phyloP scores from a whole-genome alignment of 2,888 invertebrate genomes.

The Hirtodrosophila alboralis region DNA sequence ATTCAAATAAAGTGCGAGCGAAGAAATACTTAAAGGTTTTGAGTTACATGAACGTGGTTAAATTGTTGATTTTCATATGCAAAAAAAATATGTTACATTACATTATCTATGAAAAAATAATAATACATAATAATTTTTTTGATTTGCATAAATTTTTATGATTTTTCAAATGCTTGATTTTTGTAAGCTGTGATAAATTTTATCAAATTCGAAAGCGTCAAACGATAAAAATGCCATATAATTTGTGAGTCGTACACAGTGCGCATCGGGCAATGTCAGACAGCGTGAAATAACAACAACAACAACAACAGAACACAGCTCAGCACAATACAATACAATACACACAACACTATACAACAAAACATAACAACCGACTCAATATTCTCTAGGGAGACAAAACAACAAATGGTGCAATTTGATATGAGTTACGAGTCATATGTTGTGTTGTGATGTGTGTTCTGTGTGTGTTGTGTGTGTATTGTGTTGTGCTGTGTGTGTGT shows the following conservation, averaged over 20 bases:
- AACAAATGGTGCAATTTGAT: conserved; percentile 76
- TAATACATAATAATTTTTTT: conserved; percentile 46
- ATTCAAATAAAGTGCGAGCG: conserved; percentile 62
- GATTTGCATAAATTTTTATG: conserved; percentile 62
- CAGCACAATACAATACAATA: conserved; percentile 25
- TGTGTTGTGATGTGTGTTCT: conserved; percentile 30
- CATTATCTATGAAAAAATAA: conserved; percentile 51
- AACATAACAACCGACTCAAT: conserved; percentile 49
- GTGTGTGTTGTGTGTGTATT: conserved; percentile 10
- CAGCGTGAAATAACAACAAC: conserved; percentile 37
- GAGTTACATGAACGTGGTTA: conserved; percentile 59
- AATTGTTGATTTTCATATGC: conserved; percentile 1
- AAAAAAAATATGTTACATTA: conserved; percentile 36
- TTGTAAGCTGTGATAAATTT: conserved; percentile 76
- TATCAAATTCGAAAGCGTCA: conserved; percentile 76
- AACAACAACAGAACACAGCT: conserved; percentile 24
- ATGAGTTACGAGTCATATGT: conserved; percentile 58
- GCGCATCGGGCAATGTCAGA: conserved; percentile 57
- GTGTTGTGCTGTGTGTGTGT: conserved; percentile 31
- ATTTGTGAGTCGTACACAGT: conserved; percentile 32
- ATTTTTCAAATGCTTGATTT: conserved; percentile 63
- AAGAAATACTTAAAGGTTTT: conserved; percentile 63
- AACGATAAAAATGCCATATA: conserved; percentile 64
- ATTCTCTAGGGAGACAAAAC: conserved; percentile 65
- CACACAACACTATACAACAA: conserved; percentile 26